phyloP scores from a whole-genome alignment of 2,888 invertebrate species.

The Dascillus cervinus region DNA sequence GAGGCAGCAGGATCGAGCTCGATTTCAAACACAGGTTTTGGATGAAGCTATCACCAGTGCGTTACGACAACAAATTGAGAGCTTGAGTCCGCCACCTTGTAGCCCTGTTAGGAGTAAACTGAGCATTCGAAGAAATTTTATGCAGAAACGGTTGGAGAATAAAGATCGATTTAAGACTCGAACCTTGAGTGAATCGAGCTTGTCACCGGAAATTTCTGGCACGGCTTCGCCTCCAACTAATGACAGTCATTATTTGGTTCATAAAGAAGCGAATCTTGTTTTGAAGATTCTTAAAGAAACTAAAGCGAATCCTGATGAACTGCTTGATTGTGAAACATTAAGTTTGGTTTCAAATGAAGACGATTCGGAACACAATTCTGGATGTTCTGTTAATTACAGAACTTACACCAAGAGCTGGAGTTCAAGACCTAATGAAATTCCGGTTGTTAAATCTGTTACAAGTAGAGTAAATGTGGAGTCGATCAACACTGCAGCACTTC shows the following conservation, averaged over 20 bases:
- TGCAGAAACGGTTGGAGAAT: slow-evolving; percentile 55
- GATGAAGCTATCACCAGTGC: slow-evolving; percentile 31
- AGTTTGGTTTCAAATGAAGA: slow-evolving; percentile 67
- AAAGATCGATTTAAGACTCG: slow-evolving; percentile 69
- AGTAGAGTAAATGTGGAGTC: not conserved
- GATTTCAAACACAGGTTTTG: slow-evolving; percentile 61
- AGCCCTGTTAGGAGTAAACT: slow-evolving; percentile 24
- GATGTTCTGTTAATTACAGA: slow-evolving; percentile 51
- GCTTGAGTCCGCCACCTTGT: not conserved
- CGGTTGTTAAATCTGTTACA: slow-evolving; percentile 32
- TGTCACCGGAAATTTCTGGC: slow-evolving; percentile 46
- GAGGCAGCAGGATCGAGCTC: slow-evolving; percentile 56
- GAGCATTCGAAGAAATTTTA: slow-evolving; percentile 32
- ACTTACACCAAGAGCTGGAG: slow-evolving; percentile 50
- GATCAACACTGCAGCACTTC: not conserved
- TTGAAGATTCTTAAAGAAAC: slow-evolving; percentile 47
- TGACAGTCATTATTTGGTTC: slow-evolving; percentile 36
- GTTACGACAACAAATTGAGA: slow-evolving; percentile 24
- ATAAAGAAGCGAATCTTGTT: slow-evolving; percentile 51
- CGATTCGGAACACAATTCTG: slow-evolving; percentile 57
- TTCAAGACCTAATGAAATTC: slow-evolving; percentile 43
- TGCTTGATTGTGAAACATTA: slow-evolving; percentile 53
- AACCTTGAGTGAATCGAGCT: slow-evolving; percentile 51
- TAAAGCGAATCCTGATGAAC: slow-evolving; percentile 43
- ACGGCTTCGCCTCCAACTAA: slow-evolving; percentile 20